Evolutionary conservation across 2,888 invertebrate species (phyloP), one percentile per base, ranked within the genome.

Genomic region (Ormyrus nitidulus): DNA sequence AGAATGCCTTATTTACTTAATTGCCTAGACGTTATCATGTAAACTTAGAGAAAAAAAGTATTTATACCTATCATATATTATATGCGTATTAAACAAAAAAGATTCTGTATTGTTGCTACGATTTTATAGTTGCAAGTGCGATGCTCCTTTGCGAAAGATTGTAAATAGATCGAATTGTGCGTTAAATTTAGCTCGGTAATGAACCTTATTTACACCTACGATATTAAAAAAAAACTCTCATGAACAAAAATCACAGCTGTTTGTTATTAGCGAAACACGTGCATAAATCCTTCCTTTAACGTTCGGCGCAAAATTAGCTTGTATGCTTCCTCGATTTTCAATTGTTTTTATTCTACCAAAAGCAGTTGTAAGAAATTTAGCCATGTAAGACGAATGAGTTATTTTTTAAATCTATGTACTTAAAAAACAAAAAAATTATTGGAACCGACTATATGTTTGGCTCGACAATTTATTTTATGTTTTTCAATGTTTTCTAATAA

Each of bases 31-130:
- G 72, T 81, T 75, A 70, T 34, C 49, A 68, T 65, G 48, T 73
- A 80, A 73, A 65, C 49, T 54, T 72, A 80, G 76, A 72, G 72
- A 68, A 68, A 80, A 76, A 77, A 80, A 69, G 72, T 81, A 81
- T 81, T 77, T 81, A 81, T 81, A 77, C 70, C 49, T 76, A 80
- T 48, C 13, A 75, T 65, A 59, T 80, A 80, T 77, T 11, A 62
- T 74, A 76, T 56, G 77, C 53, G 73, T 79, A 72, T 68, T 77
- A 77, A 66, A 72, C 44, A 54, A 70, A 70, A 78, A 65, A 61
- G 49, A 73, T 77, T 79, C 72, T 71, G 70, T 74, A 81, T 74
- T 75, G 65, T 81, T 78, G 53, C 69, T 81, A 78, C 53, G 74
- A 65, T 70, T 81, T 59, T 48, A 56, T 49, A 66, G 65, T 66